Conservation (phyloP, 2,888 invertebrate genomes). For the Stegana nigrithorax region DNA sequence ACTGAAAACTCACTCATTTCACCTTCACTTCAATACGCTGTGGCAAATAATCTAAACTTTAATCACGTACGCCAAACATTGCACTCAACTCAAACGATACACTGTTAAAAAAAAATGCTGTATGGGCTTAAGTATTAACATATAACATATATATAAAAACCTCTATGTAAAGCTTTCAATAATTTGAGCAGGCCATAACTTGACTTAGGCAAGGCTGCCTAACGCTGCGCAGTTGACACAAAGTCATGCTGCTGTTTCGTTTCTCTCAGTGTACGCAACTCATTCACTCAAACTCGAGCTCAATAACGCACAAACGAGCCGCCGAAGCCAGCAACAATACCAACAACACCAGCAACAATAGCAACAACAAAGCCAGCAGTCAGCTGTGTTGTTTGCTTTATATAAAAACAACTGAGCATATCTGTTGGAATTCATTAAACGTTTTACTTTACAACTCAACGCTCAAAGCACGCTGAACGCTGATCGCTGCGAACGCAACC, state of each 20-base stretch:
- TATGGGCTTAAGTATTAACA: no score
- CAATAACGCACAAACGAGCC: neutral
- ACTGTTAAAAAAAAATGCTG: neutral
- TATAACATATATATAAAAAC: no score
- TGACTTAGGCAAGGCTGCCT: no score
- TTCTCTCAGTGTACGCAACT: neutral
- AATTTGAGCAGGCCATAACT: no score
- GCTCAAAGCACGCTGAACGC: slow-evolving; percentile 29
- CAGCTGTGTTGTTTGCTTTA: slow-evolving; percentile 43
- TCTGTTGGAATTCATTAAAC: slow-evolving; percentile 64
- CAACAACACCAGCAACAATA: neutral
- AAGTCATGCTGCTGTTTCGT: no score
- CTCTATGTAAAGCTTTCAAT: no score
- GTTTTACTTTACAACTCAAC: slow-evolving; percentile 60
- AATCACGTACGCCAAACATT: slow-evolving; percentile 15
- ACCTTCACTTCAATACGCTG: slow-evolving; percentile 6
- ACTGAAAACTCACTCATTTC: slow-evolving; percentile 11
- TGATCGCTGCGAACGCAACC: slow-evolving; percentile 20
- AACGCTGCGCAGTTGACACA: no score
- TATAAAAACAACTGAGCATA: slow-evolving; percentile 64
- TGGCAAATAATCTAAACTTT: slow-evolving; percentile 2
- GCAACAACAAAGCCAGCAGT: slow-evolving; percentile 19
- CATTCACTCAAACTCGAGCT: neutral
- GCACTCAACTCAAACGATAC: slow-evolving; percentile 2
- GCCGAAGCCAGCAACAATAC: neutral